phyloP scores from a whole-genome alignment of 1,140 invertebrate genomes.

The Drosophila aff. region DNA sequence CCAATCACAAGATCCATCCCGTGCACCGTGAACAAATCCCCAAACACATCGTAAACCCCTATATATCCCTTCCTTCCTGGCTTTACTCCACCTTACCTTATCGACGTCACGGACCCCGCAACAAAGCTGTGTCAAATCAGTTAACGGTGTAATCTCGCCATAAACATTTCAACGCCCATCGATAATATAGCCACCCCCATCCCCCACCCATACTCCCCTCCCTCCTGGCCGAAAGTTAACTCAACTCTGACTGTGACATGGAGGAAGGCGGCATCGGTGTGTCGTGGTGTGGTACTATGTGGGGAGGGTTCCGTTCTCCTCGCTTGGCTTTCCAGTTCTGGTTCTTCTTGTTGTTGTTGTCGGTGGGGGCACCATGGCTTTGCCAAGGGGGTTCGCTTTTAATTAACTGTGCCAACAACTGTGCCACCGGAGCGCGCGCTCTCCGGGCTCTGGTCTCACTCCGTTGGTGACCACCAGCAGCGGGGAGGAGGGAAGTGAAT shows the following conservation, averaged over 20 bases:
- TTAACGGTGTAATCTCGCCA: conserved; percentile 44
- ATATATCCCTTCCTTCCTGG: conserved; percentile 14
- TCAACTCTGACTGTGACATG: conserved; percentile 20
- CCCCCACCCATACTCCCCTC: no score
- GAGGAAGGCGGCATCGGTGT: neutral
- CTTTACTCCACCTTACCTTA: conserved; percentile 20
- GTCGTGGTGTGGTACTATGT: neutral
- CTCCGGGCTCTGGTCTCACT: conserved; percentile 20
- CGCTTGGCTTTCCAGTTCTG: neutral
- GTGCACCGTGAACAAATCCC: conserved; percentile 14
- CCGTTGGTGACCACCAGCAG: conserved; percentile 47
- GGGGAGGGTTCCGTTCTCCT: neutral
- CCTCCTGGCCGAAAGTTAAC: neutral
- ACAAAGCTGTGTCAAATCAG: conserved; percentile 43
- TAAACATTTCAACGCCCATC: conserved; percentile 54
- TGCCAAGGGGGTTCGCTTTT: conserved; percentile 44
- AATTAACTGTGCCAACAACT: conserved; percentile 80
- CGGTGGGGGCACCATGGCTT: neutral
- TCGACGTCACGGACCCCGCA: conserved; percentile 5
- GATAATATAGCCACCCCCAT: conserved; percentile 15
- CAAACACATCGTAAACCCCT: conserved; percentile 19
- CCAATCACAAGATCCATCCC: conserved; percentile 11
- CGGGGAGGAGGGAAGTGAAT: conserved; percentile 60
- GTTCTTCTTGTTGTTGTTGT: no score
- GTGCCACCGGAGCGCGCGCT: conserved; percentile 28